These are phyloP conservation scores for Numida meleagris DNA, from an alignment of 2,113 vertebrate genomes.

Conservation along the genomic window DNA sequence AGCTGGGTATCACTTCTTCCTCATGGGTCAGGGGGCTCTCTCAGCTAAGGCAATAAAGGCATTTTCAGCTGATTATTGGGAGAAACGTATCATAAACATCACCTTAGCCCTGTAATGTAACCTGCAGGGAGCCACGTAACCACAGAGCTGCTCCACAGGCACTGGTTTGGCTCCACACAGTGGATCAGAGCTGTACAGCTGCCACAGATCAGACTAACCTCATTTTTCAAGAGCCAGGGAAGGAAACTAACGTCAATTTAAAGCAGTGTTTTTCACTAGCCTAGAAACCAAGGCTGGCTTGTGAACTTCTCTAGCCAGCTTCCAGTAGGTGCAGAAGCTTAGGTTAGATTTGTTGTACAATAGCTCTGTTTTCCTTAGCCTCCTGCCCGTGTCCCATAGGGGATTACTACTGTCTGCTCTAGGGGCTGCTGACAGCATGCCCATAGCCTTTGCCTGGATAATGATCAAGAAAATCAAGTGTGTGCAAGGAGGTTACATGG, in stretches of 20 bases:
- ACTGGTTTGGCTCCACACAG: background rate
- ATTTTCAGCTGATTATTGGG: background rate
- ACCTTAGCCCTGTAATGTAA: background rate
- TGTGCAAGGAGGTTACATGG: background rate
- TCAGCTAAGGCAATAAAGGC: background rate
- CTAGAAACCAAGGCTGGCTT: background rate
- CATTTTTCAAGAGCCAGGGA: background rate
- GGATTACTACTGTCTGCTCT: background rate
- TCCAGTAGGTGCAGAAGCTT: background rate
- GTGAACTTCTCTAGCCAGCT: background rate
- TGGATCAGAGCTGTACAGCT: background rate
- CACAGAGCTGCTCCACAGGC: background rate
- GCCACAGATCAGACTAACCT: background rate
- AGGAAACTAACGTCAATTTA: background rate
- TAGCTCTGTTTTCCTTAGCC: background rate
- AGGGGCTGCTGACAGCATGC: background rate
- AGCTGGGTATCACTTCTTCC: background rate
- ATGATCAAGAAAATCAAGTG: rapidly evolving
- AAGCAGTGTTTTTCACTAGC: background rate
- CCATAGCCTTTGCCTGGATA: background rate
- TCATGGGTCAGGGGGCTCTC: rapidly evolving
- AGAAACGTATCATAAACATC: background rate
- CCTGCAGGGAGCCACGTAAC: rapidly evolving
- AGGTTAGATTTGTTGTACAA: background rate
- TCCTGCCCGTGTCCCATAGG: rapidly evolving